These are phyloP conservation scores for Mustela lutreola DNA, from an alignment of 2,113 vertebrate genomes.

Conservation along the genomic window DNA sequence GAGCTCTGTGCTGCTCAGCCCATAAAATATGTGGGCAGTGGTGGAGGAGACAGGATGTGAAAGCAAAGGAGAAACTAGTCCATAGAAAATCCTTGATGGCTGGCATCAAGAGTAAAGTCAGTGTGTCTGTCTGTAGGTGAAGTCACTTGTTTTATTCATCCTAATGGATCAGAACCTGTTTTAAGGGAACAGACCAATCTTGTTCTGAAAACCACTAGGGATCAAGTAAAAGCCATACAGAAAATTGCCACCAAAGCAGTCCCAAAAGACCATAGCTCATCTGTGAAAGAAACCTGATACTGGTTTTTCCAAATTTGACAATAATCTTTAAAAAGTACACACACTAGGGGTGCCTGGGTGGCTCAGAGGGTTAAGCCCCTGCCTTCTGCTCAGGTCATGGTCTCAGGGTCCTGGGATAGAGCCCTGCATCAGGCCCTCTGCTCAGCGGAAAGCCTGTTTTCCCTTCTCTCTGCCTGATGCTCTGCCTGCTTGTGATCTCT, in stretches of 20 bases:
- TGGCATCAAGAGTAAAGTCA: neutral
- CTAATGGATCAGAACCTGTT: neutral
- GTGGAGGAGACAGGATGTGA: neutral
- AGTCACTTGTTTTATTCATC: neutral
- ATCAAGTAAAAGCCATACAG: neutral
- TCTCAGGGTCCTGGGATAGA: too few species aligned
- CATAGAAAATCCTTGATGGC: neutral
- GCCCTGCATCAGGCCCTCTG: too few species aligned
- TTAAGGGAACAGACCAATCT: neutral
- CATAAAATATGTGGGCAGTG: neutral
- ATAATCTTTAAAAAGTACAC: neutral
- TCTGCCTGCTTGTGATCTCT: too few species aligned
- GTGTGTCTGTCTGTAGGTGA: neutral
- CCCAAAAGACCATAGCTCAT: neutral
- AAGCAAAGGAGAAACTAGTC: conserved; percentile 22
- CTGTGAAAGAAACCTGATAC: neutral
- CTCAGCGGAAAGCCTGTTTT: too few species aligned
- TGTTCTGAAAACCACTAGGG: neutral
- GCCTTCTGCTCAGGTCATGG: too few species aligned
- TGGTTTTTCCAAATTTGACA: neutral
- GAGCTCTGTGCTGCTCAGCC: neutral
- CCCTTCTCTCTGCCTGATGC: too few species aligned
- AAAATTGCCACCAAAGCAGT: neutral
- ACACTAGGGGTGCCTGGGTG: neutral
- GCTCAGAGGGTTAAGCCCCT: too few species aligned